Percentiles rank a stretch among this genome's conserved stretches.
These are phyloP conservation scores for Lophochroa leadbeateri DNA, from an alignment of 2,113 vertebrate genomes.

Conservation along the genomic window DNA sequence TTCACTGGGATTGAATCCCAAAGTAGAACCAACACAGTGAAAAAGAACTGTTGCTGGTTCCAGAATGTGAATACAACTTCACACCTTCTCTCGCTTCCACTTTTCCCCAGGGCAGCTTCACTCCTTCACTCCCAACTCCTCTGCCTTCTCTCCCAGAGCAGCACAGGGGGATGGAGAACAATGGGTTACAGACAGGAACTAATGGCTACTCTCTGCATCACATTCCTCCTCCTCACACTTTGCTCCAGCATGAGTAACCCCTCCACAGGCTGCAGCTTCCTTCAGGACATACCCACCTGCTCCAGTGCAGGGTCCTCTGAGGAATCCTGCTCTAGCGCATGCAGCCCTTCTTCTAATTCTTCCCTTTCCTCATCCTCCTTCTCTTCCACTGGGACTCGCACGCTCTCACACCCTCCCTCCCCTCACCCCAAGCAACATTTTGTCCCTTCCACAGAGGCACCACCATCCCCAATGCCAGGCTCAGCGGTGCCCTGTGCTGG, in stretches of 20 bases:
- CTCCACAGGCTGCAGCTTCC: not conserved
- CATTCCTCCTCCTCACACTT: not conserved
- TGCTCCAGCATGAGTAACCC: accelerated
- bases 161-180: not conserved
- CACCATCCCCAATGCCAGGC: accelerated
- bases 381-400: not conserved
- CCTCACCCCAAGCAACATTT: not conserved
- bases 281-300: not conserved
- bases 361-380: not conserved
- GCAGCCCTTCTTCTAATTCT: not conserved
- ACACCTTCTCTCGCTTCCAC: not conserved
- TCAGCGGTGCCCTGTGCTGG: not conserved
- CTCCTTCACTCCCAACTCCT: not conserved
- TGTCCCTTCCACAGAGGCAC: not conserved
- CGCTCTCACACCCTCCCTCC: not conserved
- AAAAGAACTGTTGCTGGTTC: not conserved
- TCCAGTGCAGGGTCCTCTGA: too few species aligned
- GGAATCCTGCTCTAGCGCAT: not conserved
- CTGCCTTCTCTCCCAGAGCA: accelerated
- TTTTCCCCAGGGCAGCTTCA: not conserved
- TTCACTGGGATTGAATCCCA: not conserved
- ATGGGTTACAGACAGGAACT: too few species aligned
- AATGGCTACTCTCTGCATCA: not conserved
- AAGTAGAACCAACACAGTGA: not conserved
- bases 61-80: not conserved